A percentile compares a stretch with the other conserved stretches of the same genome.
phyloP scores from a whole-genome alignment of 2,797 vertebrate species.

The Mycteria americana region DNA sequence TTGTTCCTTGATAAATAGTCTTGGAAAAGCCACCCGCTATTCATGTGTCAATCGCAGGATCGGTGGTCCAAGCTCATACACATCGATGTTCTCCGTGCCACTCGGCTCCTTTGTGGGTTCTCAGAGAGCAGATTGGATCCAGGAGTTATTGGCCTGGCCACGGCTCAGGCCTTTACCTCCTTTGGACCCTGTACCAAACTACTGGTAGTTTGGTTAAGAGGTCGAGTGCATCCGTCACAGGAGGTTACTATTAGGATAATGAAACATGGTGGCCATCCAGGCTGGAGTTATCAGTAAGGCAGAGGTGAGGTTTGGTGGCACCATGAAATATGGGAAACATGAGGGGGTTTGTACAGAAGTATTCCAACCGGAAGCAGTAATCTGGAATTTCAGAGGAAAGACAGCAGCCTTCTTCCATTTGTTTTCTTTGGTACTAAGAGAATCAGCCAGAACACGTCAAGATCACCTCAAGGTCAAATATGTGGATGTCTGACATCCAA shows the following conservation, averaged over 20 bases:
- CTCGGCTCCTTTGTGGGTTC: too few relatives aligned
- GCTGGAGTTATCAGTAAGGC: neutral
- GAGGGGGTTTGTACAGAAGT: neutral
- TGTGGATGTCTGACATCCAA: neutral
- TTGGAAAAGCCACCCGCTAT: too few relatives aligned
- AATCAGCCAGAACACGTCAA: neutral
- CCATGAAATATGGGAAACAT: rapidly evolving
- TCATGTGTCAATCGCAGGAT: too few relatives aligned
- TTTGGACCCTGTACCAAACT: too few relatives aligned
- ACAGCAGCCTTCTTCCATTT: neutral
- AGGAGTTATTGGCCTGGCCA: too few relatives aligned
- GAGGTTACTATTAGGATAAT: neutral
- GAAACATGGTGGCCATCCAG: neutral
- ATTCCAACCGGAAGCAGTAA: neutral
- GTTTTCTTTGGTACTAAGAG: neutral
- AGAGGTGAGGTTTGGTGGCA: neutral
- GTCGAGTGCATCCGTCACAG: too few relatives aligned
- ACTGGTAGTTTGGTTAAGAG: too few relatives aligned
- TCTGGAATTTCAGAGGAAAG: neutral
- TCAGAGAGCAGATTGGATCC: too few relatives aligned
- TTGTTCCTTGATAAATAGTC: too few relatives aligned
- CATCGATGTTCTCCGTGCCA: too few relatives aligned
- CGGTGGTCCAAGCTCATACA: too few relatives aligned
- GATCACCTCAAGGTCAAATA: neutral
- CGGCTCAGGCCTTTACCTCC: too few relatives aligned